Base-by-base conservation (phyloP, 2,888 invertebrate genomes). In the Oasisia sp. region DNA sequence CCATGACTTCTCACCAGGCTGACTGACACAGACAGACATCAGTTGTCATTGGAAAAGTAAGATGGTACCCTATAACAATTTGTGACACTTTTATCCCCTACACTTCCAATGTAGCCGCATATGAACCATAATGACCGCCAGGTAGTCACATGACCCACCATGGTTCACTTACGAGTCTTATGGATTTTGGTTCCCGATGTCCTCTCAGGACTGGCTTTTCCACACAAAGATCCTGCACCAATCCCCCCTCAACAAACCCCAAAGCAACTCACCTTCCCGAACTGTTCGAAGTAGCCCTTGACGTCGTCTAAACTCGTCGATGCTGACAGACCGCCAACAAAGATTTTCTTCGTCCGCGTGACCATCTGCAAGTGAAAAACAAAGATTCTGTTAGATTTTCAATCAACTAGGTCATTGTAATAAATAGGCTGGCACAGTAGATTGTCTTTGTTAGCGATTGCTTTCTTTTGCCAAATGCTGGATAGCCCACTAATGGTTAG, bases 261-360 rank as follows among this genome's bases (percentile, higher is more conserved):
- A 11, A 32, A 32, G 89, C n/a, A 44, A 93, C 93, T 92, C 97
- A 99, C 99, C 98, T 99, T 98, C 97, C 99, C 99, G 97, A 99
- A 99, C 97, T 99, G 99, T 97, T 99, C 99, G 97, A 99, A 99
- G 97, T 99, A 99, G 97, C 98, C 98, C 97, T 99, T 99, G 97
- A 99, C 99, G 97, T 99, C 99, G 97, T 99, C 99, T 97, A 99
- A 98, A 96, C 99, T 99, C 96, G 99, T 99, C 96, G 99, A 99
- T 96, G 99, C 99, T 96, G 99, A 99, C 96, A 99, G 97, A 96
- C 99, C 99, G 96, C 99, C 99, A 96, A 99, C 99, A 97, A 99
- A 99, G 97, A 99, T 99, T 97, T 99, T 99, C 98, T 99, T 99
- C 97, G 99, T 99, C 97, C 99, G 98, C 97, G 99, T 99, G 97